Conservation (phyloP, 2,888 invertebrate genomes). For the Pheosia tremula region DNA sequence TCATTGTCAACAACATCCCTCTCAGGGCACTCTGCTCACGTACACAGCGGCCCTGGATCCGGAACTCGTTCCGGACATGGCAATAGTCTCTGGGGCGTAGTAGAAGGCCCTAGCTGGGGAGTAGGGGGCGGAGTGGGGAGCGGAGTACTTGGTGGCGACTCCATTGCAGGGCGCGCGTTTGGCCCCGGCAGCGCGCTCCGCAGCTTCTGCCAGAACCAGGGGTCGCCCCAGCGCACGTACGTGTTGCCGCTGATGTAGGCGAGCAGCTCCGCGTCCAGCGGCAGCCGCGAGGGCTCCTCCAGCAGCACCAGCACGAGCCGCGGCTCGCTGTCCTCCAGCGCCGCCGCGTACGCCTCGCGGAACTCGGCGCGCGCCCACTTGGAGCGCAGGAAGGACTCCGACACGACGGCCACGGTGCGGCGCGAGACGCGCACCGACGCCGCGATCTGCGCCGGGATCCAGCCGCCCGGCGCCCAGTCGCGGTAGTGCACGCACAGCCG, state of each 20-base stretch:
- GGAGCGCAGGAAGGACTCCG: slow-evolving; percentile 47
- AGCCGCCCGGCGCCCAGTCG: slow-evolving; percentile 82
- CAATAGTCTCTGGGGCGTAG: not conserved
- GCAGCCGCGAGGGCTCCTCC: slow-evolving; percentile 65
- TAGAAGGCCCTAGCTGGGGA: not conserved
- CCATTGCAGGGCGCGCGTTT: not conserved
- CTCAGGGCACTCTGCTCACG: no score
- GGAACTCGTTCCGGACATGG: not conserved
- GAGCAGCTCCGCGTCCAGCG: slow-evolving; percentile 85
- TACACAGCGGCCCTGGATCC: no score
- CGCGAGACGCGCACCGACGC: slow-evolving; percentile 13
- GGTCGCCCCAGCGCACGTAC: slow-evolving; percentile 91
- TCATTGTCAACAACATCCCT: no score
- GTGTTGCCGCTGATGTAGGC: slow-evolving; percentile 89
- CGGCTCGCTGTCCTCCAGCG: slow-evolving; percentile 77
- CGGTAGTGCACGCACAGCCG: slow-evolving; percentile 89
- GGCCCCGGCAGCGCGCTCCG: slow-evolving; percentile 86
- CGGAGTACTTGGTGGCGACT: not conserved
- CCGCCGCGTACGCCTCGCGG: slow-evolving; percentile 80
- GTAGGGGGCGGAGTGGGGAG: not conserved
- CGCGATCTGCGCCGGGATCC: slow-evolving; percentile 20
- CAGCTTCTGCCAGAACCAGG: slow-evolving; percentile 92
- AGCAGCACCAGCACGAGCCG: slow-evolving; percentile 89
- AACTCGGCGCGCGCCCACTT: slow-evolving; percentile 88
- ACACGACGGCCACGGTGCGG: slow-evolving; percentile 17